A percentile compares a stretch with the other conserved stretches of the same genome.
These are phyloP conservation scores for Pangasius mekongensis DNA, from an alignment of 2,797 vertebrate genomes.

Conservation along the genomic window DNA sequence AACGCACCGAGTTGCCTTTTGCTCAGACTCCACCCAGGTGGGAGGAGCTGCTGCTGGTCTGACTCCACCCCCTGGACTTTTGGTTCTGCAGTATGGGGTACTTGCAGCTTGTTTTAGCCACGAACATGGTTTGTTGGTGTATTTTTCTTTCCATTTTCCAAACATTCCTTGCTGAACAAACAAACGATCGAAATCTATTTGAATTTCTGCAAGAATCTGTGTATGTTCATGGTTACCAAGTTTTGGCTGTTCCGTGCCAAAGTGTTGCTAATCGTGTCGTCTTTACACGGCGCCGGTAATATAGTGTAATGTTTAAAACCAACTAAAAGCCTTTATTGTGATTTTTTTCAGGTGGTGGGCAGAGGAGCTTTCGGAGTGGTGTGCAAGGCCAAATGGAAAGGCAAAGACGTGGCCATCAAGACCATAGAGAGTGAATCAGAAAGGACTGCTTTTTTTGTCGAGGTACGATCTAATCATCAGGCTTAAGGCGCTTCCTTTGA, in stretches of 20 bases:
- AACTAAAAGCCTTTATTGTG: not conserved
- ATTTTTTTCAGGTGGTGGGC: slow-evolving; percentile 86
- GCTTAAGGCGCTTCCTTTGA: not conserved
- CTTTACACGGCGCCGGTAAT: not conserved
- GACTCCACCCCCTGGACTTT: not conserved
- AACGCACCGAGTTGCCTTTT: not conserved
- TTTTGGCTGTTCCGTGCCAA: not conserved
- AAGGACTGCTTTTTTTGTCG: slow-evolving; percentile 95
- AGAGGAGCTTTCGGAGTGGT: slow-evolving; percentile 98
- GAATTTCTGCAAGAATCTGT: too few species aligned
- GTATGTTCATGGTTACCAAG: not conserved
- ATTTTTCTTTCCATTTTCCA: not conserved
- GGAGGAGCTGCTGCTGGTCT: not conserved
- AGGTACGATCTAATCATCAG: slow-evolving; percentile 76
- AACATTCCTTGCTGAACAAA: not conserved
- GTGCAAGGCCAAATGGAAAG: slow-evolving; percentile 98
- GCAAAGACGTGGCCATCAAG: slow-evolving; percentile 98
- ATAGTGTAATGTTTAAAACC: not conserved
- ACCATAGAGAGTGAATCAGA: slow-evolving; percentile 99
- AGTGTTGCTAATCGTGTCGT: not conserved
- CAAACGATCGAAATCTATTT: not conserved
- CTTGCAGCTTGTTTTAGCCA: not conserved
- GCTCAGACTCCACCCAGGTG: not conserved
- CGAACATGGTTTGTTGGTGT: not conserved
- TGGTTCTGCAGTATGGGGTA: not conserved